Evolutionary conservation across 1,140 invertebrate genomes (phyloP).

Genomic region (Oryctes rhinoceros): DNA sequence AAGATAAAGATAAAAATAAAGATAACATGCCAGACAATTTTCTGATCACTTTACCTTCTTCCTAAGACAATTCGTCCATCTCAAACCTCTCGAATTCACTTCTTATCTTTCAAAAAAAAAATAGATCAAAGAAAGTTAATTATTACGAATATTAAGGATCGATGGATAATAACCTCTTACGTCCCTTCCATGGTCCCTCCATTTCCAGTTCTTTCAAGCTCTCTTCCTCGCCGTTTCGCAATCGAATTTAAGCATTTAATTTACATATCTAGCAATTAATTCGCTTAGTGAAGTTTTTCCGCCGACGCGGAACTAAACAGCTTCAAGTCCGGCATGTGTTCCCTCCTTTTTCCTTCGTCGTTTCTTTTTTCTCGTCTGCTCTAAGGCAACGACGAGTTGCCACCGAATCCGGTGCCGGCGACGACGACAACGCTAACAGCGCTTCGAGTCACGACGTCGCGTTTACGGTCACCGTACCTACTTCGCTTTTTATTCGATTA

Average conservation of each 20-base stretch:
- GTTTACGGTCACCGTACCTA: background rate
- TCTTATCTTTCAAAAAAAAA: too few species aligned
- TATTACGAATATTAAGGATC: too few species aligned
- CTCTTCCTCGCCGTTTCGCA: background rate
- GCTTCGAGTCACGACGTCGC: background rate
- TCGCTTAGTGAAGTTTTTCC: conserved; percentile 8
- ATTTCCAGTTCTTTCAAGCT: background rate
- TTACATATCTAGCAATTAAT: conserved; percentile 22
- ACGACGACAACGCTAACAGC: background rate
- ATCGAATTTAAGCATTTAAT: conserved; percentile 6
- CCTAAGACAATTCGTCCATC: too few species aligned
- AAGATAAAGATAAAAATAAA: too few species aligned
- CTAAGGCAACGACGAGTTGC: background rate
- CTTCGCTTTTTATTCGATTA: conserved; percentile 26
- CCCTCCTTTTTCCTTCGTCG: background rate
- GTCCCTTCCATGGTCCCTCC: too few species aligned
- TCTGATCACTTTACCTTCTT: too few species aligned
- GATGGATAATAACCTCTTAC: background rate
- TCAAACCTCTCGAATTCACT: too few species aligned
- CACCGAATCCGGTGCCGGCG: background rate
- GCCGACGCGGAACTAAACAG: background rate
- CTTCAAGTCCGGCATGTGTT: background rate
- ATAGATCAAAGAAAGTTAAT: too few species aligned
- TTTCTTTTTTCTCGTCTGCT: background rate
- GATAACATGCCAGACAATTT: too few species aligned